Conservation (phyloP, 2,888 invertebrate species). For the Nomada goodeniana region DNA sequence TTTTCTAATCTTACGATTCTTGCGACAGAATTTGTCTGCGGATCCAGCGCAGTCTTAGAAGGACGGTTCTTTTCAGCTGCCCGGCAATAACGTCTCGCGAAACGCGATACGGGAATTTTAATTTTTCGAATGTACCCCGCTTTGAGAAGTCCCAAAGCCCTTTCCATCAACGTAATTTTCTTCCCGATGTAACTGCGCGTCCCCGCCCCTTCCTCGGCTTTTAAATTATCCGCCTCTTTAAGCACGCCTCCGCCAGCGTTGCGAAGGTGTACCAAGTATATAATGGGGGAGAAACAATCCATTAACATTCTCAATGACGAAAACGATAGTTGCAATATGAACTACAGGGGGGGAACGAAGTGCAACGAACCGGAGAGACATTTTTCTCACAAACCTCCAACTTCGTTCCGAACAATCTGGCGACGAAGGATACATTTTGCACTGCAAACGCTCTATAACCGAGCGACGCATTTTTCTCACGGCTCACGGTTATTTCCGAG, state of each 20-base stretch:
- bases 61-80: constrained; percentile 4
- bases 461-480: constrained; percentile 31
- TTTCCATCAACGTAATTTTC: constrained; percentile 59
- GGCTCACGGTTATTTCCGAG: not conserved
- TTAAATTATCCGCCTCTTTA: constrained; percentile 58
- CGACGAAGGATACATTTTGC: constrained; percentile 23
- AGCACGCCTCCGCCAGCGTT: constrained; percentile 35
- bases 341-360: constrained; percentile 10
- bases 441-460: constrained; percentile 32
- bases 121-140: constrained; percentile 44
- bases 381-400: not conserved
- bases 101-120: constrained; percentile 32
- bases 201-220: constrained; percentile 23
- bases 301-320: constrained; percentile 48
- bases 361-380: not conserved
- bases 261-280: constrained; percentile 36
- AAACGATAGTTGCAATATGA: constrained; percentile 7
- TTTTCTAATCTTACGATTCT: too few relatives aligned
- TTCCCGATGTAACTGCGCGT: constrained; percentile 47
- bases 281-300: constrained; percentile 54
- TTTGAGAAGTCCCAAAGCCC: constrained; percentile 44
- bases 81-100: not conserved
- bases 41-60: not conserved
- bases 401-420: too few relatives aligned
- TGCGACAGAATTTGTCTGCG: too few relatives aligned